Percentiles rank a stretch among this genome's conserved stretches.
Evolutionary conservation across 2,888 invertebrate genomes (phyloP).

Genomic region (Proisotoma minuta): DNA sequence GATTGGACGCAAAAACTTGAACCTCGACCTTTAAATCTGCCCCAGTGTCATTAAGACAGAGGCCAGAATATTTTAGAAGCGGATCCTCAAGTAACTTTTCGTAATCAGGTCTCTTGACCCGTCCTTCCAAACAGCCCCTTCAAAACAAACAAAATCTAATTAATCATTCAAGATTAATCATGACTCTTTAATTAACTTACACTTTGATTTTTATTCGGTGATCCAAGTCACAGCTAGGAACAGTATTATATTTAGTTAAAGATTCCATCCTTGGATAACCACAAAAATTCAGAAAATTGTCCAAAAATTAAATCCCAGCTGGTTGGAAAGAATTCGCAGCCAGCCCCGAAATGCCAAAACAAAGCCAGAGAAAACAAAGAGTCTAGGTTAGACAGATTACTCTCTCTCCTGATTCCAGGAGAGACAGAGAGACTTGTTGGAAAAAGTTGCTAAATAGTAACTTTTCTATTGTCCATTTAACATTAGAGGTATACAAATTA

Average conservation of each 20-base stretch:
- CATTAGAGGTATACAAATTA: no score
- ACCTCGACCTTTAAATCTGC: slow-evolving; percentile 85
- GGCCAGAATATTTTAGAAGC: slow-evolving; percentile 82
- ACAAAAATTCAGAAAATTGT: no score
- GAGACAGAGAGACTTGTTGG: no score
- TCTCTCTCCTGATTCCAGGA: no score
- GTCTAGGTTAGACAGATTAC: no score
- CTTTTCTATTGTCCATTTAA: no score
- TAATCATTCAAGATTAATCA: not conserved
- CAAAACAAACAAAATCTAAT: slow-evolving; percentile 39
- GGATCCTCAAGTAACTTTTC: slow-evolving; percentile 81
- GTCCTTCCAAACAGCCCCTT: slow-evolving; percentile 91
- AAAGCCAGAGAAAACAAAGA: no score
- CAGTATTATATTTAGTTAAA: slow-evolving; percentile 56
- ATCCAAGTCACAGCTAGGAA: slow-evolving; percentile 87
- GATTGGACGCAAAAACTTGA: slow-evolving; percentile 56
- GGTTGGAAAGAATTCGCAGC: no score
- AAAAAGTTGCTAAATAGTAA: no score
- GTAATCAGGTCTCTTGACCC: slow-evolving; percentile 77
- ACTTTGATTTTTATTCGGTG: slow-evolving; percentile 85
- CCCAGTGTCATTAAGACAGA: slow-evolving; percentile 61
- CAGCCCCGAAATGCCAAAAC: no score
- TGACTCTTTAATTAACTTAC: slow-evolving; percentile 57
- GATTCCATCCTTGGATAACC: no score
- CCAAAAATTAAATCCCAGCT: no score